Evolutionary conservation across 2,113 vertebrate genomes (phyloP).

Genomic region (Uropsilus gracilis): DNA sequence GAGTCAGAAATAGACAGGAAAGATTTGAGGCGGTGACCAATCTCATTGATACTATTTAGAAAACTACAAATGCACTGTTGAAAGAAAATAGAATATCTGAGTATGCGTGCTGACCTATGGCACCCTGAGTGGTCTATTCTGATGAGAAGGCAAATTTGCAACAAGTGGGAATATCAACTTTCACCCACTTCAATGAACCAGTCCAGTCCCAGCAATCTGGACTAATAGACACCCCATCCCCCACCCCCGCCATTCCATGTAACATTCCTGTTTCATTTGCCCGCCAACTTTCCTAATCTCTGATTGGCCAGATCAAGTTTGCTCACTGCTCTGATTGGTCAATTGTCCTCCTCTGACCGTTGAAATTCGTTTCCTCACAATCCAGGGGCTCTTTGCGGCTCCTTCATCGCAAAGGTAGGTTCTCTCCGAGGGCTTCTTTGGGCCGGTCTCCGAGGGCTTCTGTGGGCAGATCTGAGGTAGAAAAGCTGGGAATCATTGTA

Average conservation of each 20-base stretch:
- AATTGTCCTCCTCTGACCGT: rapidly evolving
- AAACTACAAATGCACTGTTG: not conserved
- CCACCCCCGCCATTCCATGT: too few species aligned
- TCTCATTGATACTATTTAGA: not conserved
- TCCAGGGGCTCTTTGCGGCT: rapidly evolving
- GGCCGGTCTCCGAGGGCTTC: rapidly evolving
- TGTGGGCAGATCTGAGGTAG: not conserved
- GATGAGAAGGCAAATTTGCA: rapidly evolving
- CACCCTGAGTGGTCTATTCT: not conserved
- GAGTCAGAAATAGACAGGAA: not conserved
- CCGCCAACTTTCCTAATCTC: not conserved
- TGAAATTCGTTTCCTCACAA: rapidly evolving
- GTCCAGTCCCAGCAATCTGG: not conserved
- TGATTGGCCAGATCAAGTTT: not conserved
- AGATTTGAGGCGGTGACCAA: not conserved
- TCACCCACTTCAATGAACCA: not conserved
- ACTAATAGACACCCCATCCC: not conserved
- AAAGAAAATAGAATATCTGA: not conserved
- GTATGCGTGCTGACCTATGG: not conserved
- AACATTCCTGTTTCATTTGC: not conserved
- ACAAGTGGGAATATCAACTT: not conserved
- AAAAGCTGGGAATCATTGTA: not conserved
- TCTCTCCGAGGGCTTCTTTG: rapidly evolving
- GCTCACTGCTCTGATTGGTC: not conserved
- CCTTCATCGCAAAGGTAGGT: not conserved